Base-by-base conservation (phyloP, 2,113 vertebrate genomes). In the Lophotis ruficrista region DNA sequence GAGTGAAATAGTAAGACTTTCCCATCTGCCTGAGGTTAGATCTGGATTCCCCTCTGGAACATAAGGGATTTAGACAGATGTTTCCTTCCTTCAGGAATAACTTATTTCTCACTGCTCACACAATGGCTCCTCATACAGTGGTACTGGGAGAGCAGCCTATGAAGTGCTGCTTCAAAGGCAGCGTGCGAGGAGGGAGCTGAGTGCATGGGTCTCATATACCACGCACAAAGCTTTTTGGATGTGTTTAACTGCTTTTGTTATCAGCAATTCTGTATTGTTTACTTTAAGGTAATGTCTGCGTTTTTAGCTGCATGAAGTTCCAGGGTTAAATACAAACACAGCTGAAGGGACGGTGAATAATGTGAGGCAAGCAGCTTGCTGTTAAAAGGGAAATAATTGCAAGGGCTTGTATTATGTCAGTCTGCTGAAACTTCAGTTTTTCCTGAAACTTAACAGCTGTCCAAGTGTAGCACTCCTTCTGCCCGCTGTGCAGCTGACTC, bases 361-460 rank as follows among this genome's bases (percentile, higher is more conserved):
- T 6, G 3, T 47, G 57, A 91, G 61, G 58, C 33, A 64, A 93
- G 41, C n/a, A 87, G 41, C 53, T 85, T 95, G 78, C 61, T 73
- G 89, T 91, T 89, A 79, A 90, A 93, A 94, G 87, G 90, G 75
- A 85, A 83, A 35, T 83, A 69, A 80, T 25, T 77, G 83, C 33
- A 91, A 85, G 75, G 86, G 61, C 64, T 71, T 87, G 30, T 70
- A 15, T 84, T 69, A n/a, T 25, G 69, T 66, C 72, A 91, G 77
- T 51, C 43, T 61, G 72, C 60, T 93, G 73, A 89, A 90, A 75
- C 76, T 83, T 56, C 15, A 45, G 45, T 58, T 89, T 83, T 41
- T 54, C 15, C 68, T 94, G 89, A 94, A 91, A 60, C 10, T 22
- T 51, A 60, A 14, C 91, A 96, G 94, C 94, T 97, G 94, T 20